phyloP scores from a whole-genome alignment of 2,797 vertebrate genomes.

The Astyanax mexicanus region DNA sequence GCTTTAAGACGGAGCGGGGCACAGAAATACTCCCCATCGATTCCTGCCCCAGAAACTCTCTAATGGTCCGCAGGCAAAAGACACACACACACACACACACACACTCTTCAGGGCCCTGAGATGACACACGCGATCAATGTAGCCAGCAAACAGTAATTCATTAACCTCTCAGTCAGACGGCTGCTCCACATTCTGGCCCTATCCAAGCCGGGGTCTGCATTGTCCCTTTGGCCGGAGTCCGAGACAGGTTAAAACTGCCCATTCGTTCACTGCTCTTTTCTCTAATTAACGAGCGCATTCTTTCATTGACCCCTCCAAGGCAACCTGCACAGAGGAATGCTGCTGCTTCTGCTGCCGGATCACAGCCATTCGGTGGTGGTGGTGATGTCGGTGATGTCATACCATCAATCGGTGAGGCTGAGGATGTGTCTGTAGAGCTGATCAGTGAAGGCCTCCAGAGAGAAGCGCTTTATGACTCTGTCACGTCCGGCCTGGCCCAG shows the following conservation, averaged over 20 bases:
- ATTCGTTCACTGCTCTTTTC: constrained; percentile 67
- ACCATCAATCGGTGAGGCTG: constrained; percentile 80
- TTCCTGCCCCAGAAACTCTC: constrained; percentile 42
- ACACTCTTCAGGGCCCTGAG: constrained; percentile 7
- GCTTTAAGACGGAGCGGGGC: constrained; percentile 30
- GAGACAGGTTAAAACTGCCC: constrained; percentile 71
- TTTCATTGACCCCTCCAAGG: constrained; percentile 66
- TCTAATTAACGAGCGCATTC: constrained; percentile 77
- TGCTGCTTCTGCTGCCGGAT: constrained; percentile 58
- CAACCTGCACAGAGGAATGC: constrained; percentile 74
- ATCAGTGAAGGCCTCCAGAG: constrained; percentile 88
- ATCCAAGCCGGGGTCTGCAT: constrained; percentile 56
- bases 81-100: constrained; percentile 20
- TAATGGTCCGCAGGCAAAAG: constrained; percentile 47
- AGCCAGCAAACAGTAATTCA: constrained; percentile 40
- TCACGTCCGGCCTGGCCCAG: constrained; percentile 91
- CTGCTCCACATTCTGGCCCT: constrained; percentile 31
- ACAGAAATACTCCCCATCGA: constrained; percentile 49
- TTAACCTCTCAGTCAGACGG: constrained; percentile 47
- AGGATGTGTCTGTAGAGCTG: constrained; percentile 86
- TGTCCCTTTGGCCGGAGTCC: constrained; percentile 61
- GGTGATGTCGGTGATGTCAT: constrained; percentile 46
- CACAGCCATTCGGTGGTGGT: constrained; percentile 43
- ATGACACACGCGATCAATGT: constrained; percentile 44
- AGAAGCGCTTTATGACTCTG: constrained; percentile 90